Evolutionary conservation across 2,113 vertebrate species (phyloP).

Genomic region (Podarcis muralis): DNA sequence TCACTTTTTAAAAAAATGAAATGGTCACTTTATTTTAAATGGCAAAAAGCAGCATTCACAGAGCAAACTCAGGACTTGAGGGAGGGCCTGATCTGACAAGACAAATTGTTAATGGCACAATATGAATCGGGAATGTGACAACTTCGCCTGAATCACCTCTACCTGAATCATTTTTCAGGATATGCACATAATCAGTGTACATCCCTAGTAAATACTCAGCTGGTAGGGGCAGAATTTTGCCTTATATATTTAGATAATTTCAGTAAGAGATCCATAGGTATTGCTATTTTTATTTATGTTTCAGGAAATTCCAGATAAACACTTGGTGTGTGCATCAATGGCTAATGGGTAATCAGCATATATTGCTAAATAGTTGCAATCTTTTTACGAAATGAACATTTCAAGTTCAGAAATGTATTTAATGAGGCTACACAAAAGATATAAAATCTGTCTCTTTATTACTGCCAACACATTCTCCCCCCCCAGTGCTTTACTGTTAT

Average conservation of each 20-base stretch:
- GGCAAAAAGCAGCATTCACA: too few species aligned
- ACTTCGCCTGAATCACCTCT: too few species aligned
- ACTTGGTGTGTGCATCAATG: background rate
- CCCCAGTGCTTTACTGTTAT: slow-evolving; percentile 4
- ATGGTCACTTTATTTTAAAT: too few species aligned
- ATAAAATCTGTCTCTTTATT: background rate
- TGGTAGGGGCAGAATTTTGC: background rate
- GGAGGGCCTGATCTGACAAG: too few species aligned
- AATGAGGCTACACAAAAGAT: background rate
- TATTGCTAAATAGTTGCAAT: slow-evolving; percentile 8
- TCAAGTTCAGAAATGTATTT: background rate
- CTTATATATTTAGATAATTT: background rate
- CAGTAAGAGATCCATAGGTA: background rate
- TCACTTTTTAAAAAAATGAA: too few species aligned
- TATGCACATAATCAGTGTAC: too few species aligned
- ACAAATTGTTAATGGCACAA: too few species aligned
- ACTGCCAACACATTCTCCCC: background rate
- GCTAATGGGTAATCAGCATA: background rate
- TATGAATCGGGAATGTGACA: too few species aligned
- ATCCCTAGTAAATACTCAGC: background rate
- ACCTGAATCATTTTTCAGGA: too few species aligned
- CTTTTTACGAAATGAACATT: background rate
- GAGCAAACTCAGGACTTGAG: too few species aligned
- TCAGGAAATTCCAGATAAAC: background rate
- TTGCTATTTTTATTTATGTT: background rate